Conservation (phyloP, 2,113 vertebrate genomes). For the Anoura caudifer region DNA sequence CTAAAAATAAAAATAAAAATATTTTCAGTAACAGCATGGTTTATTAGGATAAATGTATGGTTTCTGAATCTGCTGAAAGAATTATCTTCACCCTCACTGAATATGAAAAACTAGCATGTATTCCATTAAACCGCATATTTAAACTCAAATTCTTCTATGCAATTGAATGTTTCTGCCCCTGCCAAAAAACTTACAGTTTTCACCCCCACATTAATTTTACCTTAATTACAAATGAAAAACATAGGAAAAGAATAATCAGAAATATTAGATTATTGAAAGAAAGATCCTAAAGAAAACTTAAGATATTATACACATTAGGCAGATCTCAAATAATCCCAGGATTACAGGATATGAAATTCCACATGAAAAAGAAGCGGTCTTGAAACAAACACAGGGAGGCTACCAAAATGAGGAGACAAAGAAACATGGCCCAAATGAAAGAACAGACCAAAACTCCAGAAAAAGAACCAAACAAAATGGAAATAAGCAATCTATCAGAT, state of each 20-base stretch:
- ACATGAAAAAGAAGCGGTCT: conserved; percentile 13
- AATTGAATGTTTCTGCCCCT: neutral
- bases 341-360: conserved; percentile 32
- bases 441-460: too few species aligned
- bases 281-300: conserved; percentile 18
- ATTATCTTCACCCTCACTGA: neutral
- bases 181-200: neutral
- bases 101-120: neutral
- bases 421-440: too few species aligned
- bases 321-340: neutral
- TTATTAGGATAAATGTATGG: neutral
- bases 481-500: too few species aligned
- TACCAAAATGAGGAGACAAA: too few species aligned
- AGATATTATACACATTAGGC: neutral
- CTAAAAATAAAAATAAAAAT: too few species aligned
- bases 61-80: neutral
- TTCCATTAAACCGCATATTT: neutral
- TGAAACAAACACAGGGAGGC: neutral
- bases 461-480: too few species aligned
- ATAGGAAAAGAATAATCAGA: conserved; percentile 18
- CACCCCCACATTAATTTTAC: neutral
- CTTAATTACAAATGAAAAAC: conserved; percentile 31
- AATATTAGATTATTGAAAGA: neutral
- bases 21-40: neutral
- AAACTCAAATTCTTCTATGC: neutral